Conservation (phyloP, 2,797 vertebrate species). For the Gallinago solitaria region DNA sequence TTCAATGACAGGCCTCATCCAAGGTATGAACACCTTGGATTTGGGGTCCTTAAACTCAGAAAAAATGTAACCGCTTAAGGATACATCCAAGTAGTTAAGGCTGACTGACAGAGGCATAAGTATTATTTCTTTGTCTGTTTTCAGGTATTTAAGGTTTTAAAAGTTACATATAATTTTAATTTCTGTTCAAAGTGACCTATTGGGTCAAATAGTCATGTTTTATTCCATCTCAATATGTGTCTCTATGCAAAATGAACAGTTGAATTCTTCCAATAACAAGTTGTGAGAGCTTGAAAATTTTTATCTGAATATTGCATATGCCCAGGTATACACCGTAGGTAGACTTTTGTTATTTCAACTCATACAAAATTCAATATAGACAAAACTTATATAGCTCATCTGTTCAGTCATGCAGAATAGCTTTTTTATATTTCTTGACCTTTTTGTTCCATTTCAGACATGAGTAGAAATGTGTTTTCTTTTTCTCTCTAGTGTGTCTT, state of each 20-base stretch:
- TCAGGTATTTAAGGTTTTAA: neutral
- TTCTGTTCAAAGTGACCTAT: neutral
- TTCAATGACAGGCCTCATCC: neutral
- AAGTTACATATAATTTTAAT: neutral
- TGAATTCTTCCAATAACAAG: neutral
- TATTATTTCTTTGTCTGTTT: constrained; percentile 1
- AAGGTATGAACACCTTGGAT: neutral
- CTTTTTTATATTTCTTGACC: neutral
- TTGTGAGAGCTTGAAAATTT: neutral
- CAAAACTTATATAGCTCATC: neutral
- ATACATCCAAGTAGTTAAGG: neutral
- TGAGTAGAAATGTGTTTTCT: neutral
- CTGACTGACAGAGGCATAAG: neutral
- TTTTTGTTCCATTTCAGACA: neutral
- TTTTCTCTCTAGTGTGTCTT: neutral
- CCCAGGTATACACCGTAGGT: neutral
- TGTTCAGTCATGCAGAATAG: neutral
- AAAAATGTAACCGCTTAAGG: neutral
- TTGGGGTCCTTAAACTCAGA: neutral
- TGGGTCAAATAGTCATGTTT: neutral
- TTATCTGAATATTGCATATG: neutral
- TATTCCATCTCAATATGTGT: neutral
- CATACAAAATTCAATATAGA: neutral
- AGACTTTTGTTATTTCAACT: neutral
- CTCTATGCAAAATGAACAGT: neutral